Evolutionary conservation across 2,113 vertebrate species (phyloP).

Genomic region (Sylvia atricapilla): DNA sequence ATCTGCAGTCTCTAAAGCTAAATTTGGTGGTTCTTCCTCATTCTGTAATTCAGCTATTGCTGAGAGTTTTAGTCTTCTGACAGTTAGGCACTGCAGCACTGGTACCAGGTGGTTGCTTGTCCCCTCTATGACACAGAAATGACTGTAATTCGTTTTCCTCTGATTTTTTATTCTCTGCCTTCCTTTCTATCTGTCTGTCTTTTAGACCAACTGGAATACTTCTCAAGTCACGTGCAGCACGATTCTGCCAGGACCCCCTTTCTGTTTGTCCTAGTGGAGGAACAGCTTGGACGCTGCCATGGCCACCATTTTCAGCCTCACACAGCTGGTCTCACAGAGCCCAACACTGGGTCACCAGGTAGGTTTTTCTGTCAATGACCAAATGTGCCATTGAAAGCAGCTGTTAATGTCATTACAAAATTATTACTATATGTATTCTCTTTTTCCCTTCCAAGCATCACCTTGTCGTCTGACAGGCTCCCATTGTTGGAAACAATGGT

Average conservation of each 20-base stretch:
- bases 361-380: not conserved
- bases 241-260: not conserved
- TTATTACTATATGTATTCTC: not conserved
- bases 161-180: not conserved
- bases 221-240: not conserved
- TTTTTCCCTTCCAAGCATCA: slow-evolving; percentile 57
- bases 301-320: not conserved
- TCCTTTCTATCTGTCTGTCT: not conserved
- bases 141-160: not conserved
- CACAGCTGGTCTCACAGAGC: not conserved
- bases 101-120: not conserved
- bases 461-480: slow-evolving; percentile 51
- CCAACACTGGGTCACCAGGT: not conserved
- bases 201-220: slow-evolving; percentile 36
- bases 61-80: not conserved
- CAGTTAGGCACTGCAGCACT: not conserved
- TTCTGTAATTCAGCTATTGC: not conserved
- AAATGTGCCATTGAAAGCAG: not conserved
- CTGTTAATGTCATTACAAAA: not conserved
- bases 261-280: not conserved
- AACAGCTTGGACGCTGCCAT: slow-evolving; percentile 1
- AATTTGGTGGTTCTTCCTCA: not conserved
- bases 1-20: not conserved
- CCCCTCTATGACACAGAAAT: fast-evolving
- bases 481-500: slow-evolving; percentile 71